A percentile compares a stretch with the other conserved stretches of the same genome.
phyloP scores from a whole-genome alignment of 2,797 vertebrate genomes.

The Netta rufina region DNA sequence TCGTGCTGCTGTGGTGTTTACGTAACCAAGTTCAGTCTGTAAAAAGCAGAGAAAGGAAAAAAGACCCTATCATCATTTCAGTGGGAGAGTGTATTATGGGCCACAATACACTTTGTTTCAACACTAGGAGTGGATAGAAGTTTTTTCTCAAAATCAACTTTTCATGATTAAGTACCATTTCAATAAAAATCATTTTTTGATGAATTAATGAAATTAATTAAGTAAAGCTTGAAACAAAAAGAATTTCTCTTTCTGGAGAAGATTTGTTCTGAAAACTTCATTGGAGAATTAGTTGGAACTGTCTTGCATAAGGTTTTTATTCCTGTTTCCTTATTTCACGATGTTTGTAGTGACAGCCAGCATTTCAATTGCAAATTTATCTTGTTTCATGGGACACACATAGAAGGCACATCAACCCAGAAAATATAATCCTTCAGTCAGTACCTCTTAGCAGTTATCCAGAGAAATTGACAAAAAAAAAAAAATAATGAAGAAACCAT shows the following conservation, averaged over 20 bases:
- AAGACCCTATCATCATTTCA: neutral
- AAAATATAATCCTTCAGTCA: neutral
- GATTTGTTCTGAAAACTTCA: neutral
- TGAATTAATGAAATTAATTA: neutral
- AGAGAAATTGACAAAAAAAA: neutral
- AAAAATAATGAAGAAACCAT: neutral
- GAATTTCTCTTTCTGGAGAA: neutral
- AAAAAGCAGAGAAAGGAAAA: slow-evolving; percentile 44
- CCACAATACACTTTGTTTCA: neutral
- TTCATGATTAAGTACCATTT: neutral
- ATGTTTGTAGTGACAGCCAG: neutral
- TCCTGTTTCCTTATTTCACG: neutral
- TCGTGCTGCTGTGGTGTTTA: slow-evolving; percentile 17
- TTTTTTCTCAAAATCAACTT: neutral
- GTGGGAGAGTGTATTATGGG: neutral
- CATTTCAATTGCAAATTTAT: neutral
- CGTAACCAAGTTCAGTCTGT: slow-evolving; percentile 6
- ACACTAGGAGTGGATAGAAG: neutral
- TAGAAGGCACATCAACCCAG: neutral
- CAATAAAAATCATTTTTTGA: neutral
- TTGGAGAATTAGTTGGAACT: neutral
- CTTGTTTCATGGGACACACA: neutral
- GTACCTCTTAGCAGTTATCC: neutral
- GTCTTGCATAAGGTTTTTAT: neutral
- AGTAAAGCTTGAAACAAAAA: neutral